Evolutionary conservation across 1,140 invertebrate species (phyloP).

Genomic region (Stegodyphus mimosarum): DNA sequence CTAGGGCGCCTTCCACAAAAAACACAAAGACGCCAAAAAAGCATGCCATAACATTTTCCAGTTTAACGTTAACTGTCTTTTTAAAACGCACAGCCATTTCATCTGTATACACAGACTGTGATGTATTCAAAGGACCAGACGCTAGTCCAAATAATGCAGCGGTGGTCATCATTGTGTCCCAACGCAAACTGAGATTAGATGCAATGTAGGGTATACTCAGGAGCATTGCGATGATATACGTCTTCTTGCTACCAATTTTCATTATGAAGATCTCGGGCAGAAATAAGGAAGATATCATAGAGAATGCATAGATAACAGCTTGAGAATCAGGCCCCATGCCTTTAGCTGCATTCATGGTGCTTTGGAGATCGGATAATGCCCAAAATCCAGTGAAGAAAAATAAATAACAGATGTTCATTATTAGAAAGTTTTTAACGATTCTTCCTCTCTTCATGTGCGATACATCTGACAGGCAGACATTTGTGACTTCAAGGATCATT

Average conservation of each 20-base stretch:
- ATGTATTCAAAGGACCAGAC: constrained; percentile 71
- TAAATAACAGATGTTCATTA: constrained; percentile 4
- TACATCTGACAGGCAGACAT: constrained; percentile 75
- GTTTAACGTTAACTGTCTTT: not conserved
- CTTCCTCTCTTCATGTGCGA: constrained; percentile 79
- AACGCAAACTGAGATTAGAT: constrained; percentile 67
- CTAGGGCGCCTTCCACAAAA: constrained; percentile 20
- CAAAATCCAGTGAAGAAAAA: constrained; percentile 55
- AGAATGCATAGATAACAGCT: constrained; percentile 66
- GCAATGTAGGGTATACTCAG: constrained; percentile 69
- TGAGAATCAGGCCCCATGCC: constrained; percentile 57
- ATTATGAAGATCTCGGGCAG: constrained; percentile 59
- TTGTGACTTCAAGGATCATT: too few relatives aligned
- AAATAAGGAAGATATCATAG: constrained; percentile 62
- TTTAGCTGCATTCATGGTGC: constrained; percentile 46
- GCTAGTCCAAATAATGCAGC: constrained; percentile 69
- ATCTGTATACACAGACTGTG: constrained; percentile 72
- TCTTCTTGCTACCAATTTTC: constrained; percentile 68
- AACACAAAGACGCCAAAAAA: constrained; percentile 27
- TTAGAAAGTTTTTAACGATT: constrained; percentile 74
- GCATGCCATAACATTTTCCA: constrained; percentile 15
- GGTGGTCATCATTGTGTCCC: constrained; percentile 67
- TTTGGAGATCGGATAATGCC: constrained; percentile 51
- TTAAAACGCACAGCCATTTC: constrained; percentile 65
- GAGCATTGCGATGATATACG: constrained; percentile 66